These are phyloP conservation scores for Aulostomus chinensis DNA, from an alignment of 2,797 vertebrate genomes.

Conservation along the genomic window DNA sequence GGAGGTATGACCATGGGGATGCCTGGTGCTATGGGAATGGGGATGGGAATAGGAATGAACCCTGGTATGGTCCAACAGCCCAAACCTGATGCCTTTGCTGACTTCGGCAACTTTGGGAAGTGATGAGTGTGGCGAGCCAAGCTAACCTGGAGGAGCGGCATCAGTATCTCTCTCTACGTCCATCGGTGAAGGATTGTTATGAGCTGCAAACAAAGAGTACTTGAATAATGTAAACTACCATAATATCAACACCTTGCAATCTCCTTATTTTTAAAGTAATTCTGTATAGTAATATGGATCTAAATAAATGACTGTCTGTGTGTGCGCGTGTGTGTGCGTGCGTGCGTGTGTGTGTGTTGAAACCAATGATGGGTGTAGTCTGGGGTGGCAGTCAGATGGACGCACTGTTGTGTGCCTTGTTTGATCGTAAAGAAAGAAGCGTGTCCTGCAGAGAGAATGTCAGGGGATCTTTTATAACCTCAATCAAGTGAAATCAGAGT, in stretches of 20 bases:
- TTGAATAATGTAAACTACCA: constrained; percentile 81
- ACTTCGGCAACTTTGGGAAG: constrained; percentile 99
- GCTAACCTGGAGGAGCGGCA: constrained; percentile 72
- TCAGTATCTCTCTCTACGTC: constrained; percentile 48
- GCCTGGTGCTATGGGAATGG: constrained; percentile 79
- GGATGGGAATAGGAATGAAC: constrained; percentile 82
- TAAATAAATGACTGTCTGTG: constrained; percentile 58
- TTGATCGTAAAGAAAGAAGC: constrained; percentile 33
- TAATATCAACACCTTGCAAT: constrained; percentile 63
- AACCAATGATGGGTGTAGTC: constrained; percentile 66
- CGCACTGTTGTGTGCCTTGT: constrained; percentile 36
- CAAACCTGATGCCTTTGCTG: constrained; percentile 98
- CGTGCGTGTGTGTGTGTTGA: constrained; percentile 37
- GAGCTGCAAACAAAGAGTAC: constrained; percentile 85
- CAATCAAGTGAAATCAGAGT: constrained; percentile 71
- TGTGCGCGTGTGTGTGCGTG: constrained; percentile 13
- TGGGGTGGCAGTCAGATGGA: constrained; percentile 32
- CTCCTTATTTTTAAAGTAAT: constrained; percentile 43
- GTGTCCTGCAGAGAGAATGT: constrained; percentile 53
- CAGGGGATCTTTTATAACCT: constrained; percentile 68
- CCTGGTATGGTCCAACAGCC: constrained; percentile 84
- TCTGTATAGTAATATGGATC: constrained; percentile 49
- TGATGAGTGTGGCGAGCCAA: constrained; percentile 77
- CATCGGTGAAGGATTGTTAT: constrained; percentile 76
- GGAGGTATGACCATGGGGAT: constrained; percentile 80